Evolutionary conservation across 2,888 invertebrate genomes (phyloP), one percentile per base, ranked within the genome.

Genomic region (Latrodectus elegans): DNA sequence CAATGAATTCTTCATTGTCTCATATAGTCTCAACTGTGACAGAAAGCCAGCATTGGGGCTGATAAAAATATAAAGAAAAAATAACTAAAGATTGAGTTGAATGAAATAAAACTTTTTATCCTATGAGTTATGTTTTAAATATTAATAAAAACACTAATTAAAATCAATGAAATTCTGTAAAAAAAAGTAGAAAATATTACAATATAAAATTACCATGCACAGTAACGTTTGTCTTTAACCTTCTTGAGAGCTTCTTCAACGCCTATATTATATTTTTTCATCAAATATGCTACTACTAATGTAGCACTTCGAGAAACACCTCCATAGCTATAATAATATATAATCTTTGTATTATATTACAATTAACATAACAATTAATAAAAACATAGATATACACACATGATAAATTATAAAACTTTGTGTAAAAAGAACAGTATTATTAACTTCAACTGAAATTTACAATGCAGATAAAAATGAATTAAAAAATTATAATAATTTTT

Each of bases 281-380:
- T 98, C 14, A 97, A 92, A 92, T 95, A 97, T 0, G 96, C 97
- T 84, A 97, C 95, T 0, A 97, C 95, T 4, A 97, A 94, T 0
- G 97, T 95, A 0, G 97, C 96, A 92, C 97, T 97, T 80, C 98
- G 94, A 0, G 97, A 98, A 4, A 97, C 95, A 15, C 98, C 98
- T 91, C 95, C 97, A 92, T 96, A 96, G 92, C 96, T 96, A 92
- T 52, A 91, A 90, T 60, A 88, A 53, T 15, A 51, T n/a, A n/a
- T n/a, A 77, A 72, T 38, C 6, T 38, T 4, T 38, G 6, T 38
- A 38, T 38, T 4, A 38, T 4, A 38, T 6, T 38, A 38, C 38
- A 38, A 38, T 6, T 38, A 38, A 38, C 4, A 38, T 6, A 38
- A 6, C 6, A 38, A 22, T 22, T 22, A 22, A 22, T 22, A 22